phyloP scores from a whole-genome alignment of 2,888 invertebrate genomes.

The Acleris holmiana region DNA sequence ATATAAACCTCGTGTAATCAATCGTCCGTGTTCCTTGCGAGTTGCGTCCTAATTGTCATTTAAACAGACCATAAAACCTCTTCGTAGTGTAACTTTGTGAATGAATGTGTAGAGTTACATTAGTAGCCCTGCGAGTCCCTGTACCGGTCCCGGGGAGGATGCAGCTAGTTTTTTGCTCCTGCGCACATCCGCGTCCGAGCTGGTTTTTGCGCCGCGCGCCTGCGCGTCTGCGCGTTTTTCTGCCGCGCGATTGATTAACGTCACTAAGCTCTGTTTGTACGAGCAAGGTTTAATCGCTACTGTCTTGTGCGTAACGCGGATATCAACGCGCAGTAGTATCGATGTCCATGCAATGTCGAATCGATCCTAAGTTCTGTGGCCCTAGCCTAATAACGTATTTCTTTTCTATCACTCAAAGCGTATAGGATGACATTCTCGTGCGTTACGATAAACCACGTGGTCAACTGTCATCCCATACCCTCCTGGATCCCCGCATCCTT shows the following conservation, averaged over 20 bases:
- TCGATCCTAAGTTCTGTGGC: neutral
- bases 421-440: no score
- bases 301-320: conserved; percentile 26
- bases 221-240: conserved; percentile 65
- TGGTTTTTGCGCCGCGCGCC: conserved; percentile 69
- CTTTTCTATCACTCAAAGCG: no score
- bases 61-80: neutral
- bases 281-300: conserved; percentile 35
- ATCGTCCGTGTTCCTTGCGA: no score
- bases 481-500: no score
- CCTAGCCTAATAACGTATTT: no score
- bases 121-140: neutral
- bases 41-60: no score
- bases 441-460: no score
- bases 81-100: neutral
- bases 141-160: conserved; percentile 40
- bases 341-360: neutral
- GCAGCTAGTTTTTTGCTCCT: conserved; percentile 53
- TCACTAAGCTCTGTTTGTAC: conserved; percentile 64
- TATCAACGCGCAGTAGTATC: neutral
- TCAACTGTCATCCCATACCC: no score
- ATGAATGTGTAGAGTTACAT: conserved; percentile 1
- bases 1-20: no score
- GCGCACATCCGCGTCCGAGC: conserved; percentile 73
- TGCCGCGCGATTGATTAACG: conserved; percentile 68